Conservation (phyloP, 2,797 vertebrate genomes). For the Sphenopsis melanotis region DNA sequence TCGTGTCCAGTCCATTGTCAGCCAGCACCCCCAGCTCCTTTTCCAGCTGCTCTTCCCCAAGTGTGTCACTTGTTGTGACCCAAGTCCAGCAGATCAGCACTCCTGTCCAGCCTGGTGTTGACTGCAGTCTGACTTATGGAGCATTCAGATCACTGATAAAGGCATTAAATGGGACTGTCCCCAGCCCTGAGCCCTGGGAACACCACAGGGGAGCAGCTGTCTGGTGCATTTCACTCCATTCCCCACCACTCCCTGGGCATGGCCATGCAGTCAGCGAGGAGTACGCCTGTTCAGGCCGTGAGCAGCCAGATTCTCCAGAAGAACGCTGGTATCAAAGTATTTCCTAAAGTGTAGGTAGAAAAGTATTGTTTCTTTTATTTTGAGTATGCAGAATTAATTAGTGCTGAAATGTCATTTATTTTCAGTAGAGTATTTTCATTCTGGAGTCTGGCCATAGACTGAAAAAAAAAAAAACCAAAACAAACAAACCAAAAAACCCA, state of each 20-base stretch:
- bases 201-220: neutral
- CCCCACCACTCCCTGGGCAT: too few relatives aligned
- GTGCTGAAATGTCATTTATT: neutral
- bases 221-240: neutral
- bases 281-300: too few relatives aligned
- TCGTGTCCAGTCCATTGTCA: fast-evolving
- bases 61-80: neutral
- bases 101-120: neutral
- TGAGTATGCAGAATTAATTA: neutral
- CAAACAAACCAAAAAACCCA: neutral
- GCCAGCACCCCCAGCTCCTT: neutral
- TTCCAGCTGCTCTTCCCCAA: neutral
- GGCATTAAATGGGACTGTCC: neutral
- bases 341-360: neutral
- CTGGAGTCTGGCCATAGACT: neutral
- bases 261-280: neutral
- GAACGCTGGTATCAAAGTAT: neutral
- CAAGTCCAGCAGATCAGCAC: neutral
- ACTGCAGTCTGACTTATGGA: neutral
- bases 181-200: neutral
- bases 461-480: neutral
- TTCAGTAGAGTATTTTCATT: neutral
- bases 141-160: neutral
- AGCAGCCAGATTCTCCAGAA: neutral
- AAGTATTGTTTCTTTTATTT: neutral